phyloP scores from a whole-genome alignment of 2,797 vertebrate genomes.

The Steatocranus sp. region DNA sequence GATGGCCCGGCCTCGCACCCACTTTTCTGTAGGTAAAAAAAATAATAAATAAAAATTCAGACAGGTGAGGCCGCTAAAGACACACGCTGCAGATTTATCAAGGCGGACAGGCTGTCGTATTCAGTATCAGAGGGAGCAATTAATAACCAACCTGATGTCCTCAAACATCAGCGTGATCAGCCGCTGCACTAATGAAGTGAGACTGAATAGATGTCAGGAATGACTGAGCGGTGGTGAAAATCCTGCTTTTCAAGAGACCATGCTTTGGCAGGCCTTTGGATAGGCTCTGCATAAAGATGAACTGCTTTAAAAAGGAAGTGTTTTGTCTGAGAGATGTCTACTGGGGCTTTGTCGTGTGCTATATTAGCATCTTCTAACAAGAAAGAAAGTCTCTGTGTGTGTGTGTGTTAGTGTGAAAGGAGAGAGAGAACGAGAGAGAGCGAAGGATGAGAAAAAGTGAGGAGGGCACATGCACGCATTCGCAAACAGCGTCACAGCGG shows the following conservation, averaged over 20 bases:
- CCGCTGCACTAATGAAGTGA: conserved; percentile 47
- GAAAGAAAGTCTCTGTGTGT: conserved; percentile 23
- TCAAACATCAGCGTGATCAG: conserved; percentile 53
- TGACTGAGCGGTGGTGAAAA: conserved; percentile 42
- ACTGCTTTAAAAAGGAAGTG: conserved; percentile 52
- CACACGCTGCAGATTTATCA: conserved; percentile 21
- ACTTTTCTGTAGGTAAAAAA: conserved; percentile 64
- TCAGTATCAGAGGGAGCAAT: conserved; percentile 38
- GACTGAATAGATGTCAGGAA: conserved; percentile 50
- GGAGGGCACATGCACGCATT: conserved; percentile 19
- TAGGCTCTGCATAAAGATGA: conserved; percentile 58
- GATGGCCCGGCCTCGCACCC: conserved; percentile 90
- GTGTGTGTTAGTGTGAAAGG: conserved; percentile 1
- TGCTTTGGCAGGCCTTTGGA: conserved; percentile 34
- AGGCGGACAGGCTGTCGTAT: conserved; percentile 1
- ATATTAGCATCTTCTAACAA: conserved; percentile 68
- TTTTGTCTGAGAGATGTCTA: conserved; percentile 58
- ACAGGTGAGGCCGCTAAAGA: conserved; percentile 5
- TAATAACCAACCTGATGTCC: conserved; percentile 44
- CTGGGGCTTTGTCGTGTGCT: conserved; percentile 58
- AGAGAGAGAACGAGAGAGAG: not conserved
- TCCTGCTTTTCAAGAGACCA: conserved; percentile 33
- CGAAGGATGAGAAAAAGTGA: conserved; percentile 15
- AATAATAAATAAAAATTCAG: not conserved
- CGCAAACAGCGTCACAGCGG: conserved; percentile 29